Conservation (phyloP, 2,113 vertebrate genomes). For the Mobula hypostoma region DNA sequence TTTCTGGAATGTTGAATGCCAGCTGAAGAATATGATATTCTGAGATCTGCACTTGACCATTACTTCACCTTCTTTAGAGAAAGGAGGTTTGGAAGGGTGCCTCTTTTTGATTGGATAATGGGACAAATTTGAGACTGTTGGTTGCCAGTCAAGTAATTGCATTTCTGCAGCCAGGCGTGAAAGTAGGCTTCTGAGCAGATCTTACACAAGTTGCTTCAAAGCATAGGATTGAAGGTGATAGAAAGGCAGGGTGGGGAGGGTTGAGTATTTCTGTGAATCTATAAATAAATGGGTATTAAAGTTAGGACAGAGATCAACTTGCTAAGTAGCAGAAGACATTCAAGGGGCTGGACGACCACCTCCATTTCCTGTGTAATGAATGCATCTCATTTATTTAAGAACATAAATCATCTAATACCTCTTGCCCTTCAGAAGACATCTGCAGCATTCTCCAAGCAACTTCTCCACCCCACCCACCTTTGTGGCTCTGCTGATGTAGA, state of each 20-base stretch:
- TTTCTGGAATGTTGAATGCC: background rate
- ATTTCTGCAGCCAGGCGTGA: background rate
- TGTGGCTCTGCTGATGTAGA: background rate
- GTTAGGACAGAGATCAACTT: too few species aligned
- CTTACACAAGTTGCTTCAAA: background rate
- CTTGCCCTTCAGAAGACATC: background rate
- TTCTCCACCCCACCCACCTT: background rate
- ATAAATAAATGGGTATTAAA: background rate
- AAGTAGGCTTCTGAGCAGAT: background rate
- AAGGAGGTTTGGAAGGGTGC: background rate
- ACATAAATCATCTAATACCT: background rate
- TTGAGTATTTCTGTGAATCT: background rate
- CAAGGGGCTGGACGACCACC: background rate
- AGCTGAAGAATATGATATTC: background rate
- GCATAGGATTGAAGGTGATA: background rate
- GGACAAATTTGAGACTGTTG: background rate
- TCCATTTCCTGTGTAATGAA: background rate
- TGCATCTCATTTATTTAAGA: background rate
- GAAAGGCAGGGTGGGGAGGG: background rate
- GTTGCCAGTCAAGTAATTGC: background rate
- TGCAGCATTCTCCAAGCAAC: background rate
- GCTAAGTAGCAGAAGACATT: too few species aligned
- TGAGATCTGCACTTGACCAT: background rate
- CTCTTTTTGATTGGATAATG: background rate
- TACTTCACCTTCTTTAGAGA: background rate